Evolutionary conservation across 2,113 vertebrate genomes (phyloP), one percentile per base, ranked within the genome.

Genomic region (Poeciliopsis retropinna): DNA sequence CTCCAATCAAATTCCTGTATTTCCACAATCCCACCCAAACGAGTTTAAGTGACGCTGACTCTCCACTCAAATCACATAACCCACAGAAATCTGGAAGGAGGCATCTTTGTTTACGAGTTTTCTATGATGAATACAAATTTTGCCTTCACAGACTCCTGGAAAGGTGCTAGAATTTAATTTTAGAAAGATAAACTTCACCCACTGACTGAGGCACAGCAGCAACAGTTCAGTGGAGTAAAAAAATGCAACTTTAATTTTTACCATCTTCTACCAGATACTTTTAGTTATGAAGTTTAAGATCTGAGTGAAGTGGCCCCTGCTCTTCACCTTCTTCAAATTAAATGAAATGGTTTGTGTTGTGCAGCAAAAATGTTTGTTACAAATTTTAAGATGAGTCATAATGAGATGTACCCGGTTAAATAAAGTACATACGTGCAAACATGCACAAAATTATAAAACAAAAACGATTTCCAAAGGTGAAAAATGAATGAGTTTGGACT

Each of bases 31-130:
- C 89, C 87, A 92, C 95, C 94, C 95, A 90, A 80, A 95, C 93
- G 95, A 96, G 94, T 95, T 95, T 94, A 96, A 94, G 89, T 17
- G 6, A 86, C 88, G 93, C 85, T 94, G 93, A 95, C 95, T 91
- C 92, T 91, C 79, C 76, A 76, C 83, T 95, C 88, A 88, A 84
- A 91, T 92, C 92, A 87, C 85, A 90, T 83, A 91, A 90, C 81
- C 80, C 86, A 85, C 79, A 75, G 85, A 82, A 87, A 86, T 89
- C 75, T 47, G 71, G 80, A 61, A 54, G 75, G 84, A 72, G 72
- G 93, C 76, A 68, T 91, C 72, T 92, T 95, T 95, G 91, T 92
- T 83, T 84, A 91, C 31, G 81, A 87, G 93, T 93, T 93, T 92
- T 93, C 82, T 51, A 88, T 86, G 79, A 85, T 70, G 83, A 85